Percentiles rank a stretch among this genome's conserved stretches.
Evolutionary conservation across 1,140 invertebrate genomes (phyloP).

Genomic region (Bombus terrestris): DNA sequence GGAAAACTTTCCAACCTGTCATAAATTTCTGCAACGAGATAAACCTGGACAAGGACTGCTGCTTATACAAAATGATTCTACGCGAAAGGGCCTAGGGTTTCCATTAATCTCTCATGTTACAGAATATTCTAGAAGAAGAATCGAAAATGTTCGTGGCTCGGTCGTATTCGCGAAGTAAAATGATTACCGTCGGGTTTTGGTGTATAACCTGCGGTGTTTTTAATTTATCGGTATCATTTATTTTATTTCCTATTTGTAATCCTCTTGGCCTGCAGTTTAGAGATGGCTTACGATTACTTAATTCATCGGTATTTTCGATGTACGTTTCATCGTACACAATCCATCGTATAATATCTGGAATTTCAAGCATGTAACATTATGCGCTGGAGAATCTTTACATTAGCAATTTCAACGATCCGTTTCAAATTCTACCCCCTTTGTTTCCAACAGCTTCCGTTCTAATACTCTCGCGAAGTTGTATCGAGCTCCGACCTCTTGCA

Average conservation of each 20-base stretch:
- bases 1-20: conserved; percentile 25
- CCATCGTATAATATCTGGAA: neutral
- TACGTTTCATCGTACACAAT: neutral
- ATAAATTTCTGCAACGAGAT: conserved; percentile 26
- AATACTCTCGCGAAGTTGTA: neutral
- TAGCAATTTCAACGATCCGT: neutral
- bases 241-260: too few relatives aligned
- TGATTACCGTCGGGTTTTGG: neutral
- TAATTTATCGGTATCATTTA: too few relatives aligned
- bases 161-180: neutral
- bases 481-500: neutral
- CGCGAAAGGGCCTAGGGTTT: neutral
- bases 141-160: neutral
- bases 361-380: neutral
- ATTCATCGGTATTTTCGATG: neutral
- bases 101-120: neutral
- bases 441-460: neutral
- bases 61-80: neutral
- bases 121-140: too few relatives aligned
- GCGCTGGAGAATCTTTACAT: neutral
- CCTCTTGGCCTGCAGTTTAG: too few relatives aligned
- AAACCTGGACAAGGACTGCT: conserved; percentile 22
- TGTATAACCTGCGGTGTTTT: too few relatives aligned
- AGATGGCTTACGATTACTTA: too few relatives aligned
- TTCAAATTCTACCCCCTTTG: neutral